These are phyloP conservation scores for Meiosimyza decipiens DNA, from an alignment of 2,888 invertebrate species.

Conservation along the genomic window DNA sequence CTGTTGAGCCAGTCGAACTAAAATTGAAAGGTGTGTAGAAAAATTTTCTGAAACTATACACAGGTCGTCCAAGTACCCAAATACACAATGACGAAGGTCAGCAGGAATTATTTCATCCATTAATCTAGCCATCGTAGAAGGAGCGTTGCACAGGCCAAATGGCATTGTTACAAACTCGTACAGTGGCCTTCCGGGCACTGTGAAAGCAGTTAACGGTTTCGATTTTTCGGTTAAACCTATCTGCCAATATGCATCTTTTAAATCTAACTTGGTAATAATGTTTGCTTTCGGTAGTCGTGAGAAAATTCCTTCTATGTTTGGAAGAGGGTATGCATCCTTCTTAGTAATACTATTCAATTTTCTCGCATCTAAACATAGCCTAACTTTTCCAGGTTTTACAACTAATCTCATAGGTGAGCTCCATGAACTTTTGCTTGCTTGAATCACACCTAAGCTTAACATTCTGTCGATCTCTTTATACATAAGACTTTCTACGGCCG, in stretches of 20 bases:
- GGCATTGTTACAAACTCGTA: conserved; percentile 43
- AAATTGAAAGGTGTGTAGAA: conserved; percentile 28
- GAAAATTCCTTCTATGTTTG: conserved; percentile 42
- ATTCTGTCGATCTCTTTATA: conserved; percentile 48
- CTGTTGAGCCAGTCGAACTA: conserved; percentile 27
- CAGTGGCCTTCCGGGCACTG: conserved; percentile 41
- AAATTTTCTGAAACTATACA: conserved; percentile 30
- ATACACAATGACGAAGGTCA: conserved; percentile 38
- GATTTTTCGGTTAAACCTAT: conserved; percentile 37
- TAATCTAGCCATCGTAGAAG: conserved; percentile 34
- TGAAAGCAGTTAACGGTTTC: conserved; percentile 39
- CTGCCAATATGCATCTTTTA: conserved; percentile 45
- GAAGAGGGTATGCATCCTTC: conserved; percentile 43
- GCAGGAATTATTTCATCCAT: conserved; percentile 42
- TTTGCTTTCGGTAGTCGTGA: conserved; percentile 34
- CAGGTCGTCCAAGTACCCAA: conserved; percentile 34
- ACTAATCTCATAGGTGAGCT: conserved; percentile 52
- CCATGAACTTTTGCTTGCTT: conserved; percentile 53
- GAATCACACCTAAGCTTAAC: conserved; percentile 51
- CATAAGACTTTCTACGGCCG: conserved; percentile 29
- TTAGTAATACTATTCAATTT: conserved; percentile 50
- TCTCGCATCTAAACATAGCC: conserved; percentile 52
- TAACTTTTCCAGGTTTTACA: conserved; percentile 46
- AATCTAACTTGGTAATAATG: conserved; percentile 38
- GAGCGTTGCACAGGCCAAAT: conserved; percentile 40